Conservation (phyloP, 2,797 vertebrate genomes). For the Phaenicophaeus curvirostris region DNA sequence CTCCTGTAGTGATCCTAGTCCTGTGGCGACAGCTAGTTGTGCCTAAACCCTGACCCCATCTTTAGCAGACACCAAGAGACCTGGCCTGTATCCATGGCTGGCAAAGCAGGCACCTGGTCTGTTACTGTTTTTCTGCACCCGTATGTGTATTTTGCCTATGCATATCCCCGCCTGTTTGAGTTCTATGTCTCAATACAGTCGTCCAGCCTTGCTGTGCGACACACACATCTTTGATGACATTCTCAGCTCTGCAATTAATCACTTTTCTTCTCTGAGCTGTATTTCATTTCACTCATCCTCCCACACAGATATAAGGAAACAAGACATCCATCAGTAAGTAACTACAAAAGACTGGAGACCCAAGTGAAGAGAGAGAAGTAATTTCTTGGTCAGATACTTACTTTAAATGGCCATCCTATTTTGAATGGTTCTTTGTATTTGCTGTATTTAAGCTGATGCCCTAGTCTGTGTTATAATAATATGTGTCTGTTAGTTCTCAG, state of each 20-base stretch:
- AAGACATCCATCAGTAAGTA: neutral
- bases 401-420: neutral
- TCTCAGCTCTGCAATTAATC: neutral
- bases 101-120: neutral
- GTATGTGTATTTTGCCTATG: neutral
- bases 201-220: neutral
- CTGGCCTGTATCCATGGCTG: accelerated
- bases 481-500: neutral
- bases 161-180: neutral
- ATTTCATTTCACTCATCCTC: slow-evolving; percentile 15
- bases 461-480: neutral
- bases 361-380: slow-evolving; percentile 22
- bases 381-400: neutral
- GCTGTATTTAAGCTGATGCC: neutral
- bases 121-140: neutral
- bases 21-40: neutral
- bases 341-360: neutral
- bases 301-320: neutral
- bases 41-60: neutral
- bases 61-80: neutral
- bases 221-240: neutral
- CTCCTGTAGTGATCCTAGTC: neutral
- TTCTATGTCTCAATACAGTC: neutral
- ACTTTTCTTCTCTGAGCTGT: neutral
- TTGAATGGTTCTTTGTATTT: slow-evolving; percentile 20